phyloP scores from a whole-genome alignment of 1,140 invertebrate species.

The Berghia stephanieae region DNA sequence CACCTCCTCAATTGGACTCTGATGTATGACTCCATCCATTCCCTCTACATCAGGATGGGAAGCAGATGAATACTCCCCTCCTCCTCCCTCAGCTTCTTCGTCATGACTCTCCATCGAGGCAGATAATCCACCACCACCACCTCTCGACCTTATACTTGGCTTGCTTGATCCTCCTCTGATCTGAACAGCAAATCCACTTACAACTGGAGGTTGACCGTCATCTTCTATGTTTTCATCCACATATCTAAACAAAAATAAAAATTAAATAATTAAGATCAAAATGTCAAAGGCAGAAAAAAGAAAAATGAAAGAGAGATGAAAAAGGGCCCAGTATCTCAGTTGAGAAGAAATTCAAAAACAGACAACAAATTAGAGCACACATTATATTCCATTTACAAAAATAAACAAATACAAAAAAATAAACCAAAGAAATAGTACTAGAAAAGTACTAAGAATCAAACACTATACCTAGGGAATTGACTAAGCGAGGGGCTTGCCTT shows the following conservation, averaged over 20 bases:
- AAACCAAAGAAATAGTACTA: too few species aligned
- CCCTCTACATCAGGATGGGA: conserved; percentile 23
- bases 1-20: conserved; percentile 42
- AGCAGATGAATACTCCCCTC: neutral
- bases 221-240: conserved; percentile 50
- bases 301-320: too few species aligned
- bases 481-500: conserved; percentile 47
- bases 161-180: conserved; percentile 43
- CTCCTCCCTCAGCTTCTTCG: conserved; percentile 26
- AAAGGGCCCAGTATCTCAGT: too few species aligned
- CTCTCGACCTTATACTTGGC: conserved; percentile 42
- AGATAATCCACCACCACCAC: conserved; percentile 3
- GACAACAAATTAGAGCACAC: too few species aligned
- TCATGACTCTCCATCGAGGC: conserved; percentile 49
- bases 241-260: conserved; percentile 43
- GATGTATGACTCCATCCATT: conserved; percentile 33
- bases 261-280: too few species aligned
- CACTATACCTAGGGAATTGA: conserved; percentile 50
- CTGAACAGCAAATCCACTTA: conserved; percentile 52
- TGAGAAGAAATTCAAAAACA: too few species aligned
- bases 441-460: too few species aligned
- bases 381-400: too few species aligned
- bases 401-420: too few species aligned
- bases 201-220: conserved; percentile 41
- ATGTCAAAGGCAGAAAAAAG: too few species aligned